A percentile compares a stretch with the other conserved stretches of the same genome.
Evolutionary conservation across 2,888 invertebrate genomes (phyloP).

Genomic region (Lutraria lutraria): DNA sequence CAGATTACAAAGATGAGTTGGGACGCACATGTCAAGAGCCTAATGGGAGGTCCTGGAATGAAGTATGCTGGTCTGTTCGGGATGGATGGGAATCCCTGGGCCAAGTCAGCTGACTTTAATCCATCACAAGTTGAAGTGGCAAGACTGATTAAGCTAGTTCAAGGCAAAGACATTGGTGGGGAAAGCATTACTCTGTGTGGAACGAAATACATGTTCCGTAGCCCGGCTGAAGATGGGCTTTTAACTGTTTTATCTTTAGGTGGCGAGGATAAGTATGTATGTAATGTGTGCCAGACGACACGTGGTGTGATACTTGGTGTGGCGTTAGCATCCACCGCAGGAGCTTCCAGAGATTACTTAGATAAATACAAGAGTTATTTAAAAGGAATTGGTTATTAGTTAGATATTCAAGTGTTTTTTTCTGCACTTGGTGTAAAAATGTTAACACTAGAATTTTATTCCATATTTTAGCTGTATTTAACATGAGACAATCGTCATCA

Average conservation of each 20-base stretch:
- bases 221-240: constrained; percentile 64
- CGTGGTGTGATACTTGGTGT: constrained; percentile 58
- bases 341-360: constrained; percentile 62
- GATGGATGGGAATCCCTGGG: constrained; percentile 65
- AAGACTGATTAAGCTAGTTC: constrained; percentile 52
- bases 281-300: constrained; percentile 62
- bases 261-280: constrained; percentile 60
- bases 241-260: constrained; percentile 66
- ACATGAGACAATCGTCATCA: no score
- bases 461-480: neutral
- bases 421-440: neutral
- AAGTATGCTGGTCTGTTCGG: constrained; percentile 65
- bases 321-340: constrained; percentile 52
- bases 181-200: constrained; percentile 60
- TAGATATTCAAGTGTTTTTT: neutral
- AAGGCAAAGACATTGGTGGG: constrained; percentile 46
- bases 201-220: constrained; percentile 63
- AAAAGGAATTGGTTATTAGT: constrained; percentile 59
- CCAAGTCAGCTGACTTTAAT: constrained; percentile 55
- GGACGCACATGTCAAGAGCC: constrained; percentile 64
- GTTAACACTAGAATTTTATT: neutral
- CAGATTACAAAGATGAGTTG: constrained; percentile 55
- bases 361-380: constrained; percentile 69
- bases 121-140: constrained; percentile 54
- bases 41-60: constrained; percentile 62